Evolutionary conservation across 1,140 invertebrate genomes (phyloP).

Genomic region (Adelges cooleyi): DNA sequence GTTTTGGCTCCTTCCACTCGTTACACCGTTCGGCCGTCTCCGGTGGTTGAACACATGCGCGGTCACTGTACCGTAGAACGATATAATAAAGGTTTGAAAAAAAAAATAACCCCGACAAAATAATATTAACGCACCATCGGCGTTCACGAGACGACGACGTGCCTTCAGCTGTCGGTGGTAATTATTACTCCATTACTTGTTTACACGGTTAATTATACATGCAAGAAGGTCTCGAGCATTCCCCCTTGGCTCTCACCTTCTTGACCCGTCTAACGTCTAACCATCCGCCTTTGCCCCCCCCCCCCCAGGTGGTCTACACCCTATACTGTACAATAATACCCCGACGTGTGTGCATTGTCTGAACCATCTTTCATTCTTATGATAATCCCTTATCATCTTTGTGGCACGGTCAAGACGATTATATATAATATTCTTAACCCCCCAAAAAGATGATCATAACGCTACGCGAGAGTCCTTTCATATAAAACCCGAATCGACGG

Average conservation of each 20-base stretch:
- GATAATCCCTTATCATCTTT: too few species aligned
- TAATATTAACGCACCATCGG: not conserved
- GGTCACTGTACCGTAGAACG: conserved; percentile 17
- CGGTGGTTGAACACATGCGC: conserved; percentile 29
- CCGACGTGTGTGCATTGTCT: too few species aligned
- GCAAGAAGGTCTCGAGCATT: too few species aligned
- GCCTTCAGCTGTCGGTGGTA: not conserved
- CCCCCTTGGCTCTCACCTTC: too few species aligned
- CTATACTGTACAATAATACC: not conserved
- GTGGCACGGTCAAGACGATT: too few species aligned
- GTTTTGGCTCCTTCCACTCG: too few species aligned
- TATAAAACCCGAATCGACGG: too few species aligned
- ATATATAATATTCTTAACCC: too few species aligned
- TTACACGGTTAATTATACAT: conserved; percentile 16
- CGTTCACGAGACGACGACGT: conserved; percentile 24
- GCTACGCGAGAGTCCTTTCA: too few species aligned
- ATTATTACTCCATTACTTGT: conserved; percentile 24
- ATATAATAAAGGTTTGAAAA: not conserved
- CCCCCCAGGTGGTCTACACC: not conserved
- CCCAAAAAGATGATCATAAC: too few species aligned
- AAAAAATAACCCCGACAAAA: not conserved
- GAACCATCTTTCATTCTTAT: too few species aligned
- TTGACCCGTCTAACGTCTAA: too few species aligned
- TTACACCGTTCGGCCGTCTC: not conserved
- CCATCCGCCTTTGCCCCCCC: not conserved